Evolutionary conservation across 2,888 invertebrate species (phyloP), one percentile per base, ranked within the genome.

Genomic region (Thumatha senex): DNA sequence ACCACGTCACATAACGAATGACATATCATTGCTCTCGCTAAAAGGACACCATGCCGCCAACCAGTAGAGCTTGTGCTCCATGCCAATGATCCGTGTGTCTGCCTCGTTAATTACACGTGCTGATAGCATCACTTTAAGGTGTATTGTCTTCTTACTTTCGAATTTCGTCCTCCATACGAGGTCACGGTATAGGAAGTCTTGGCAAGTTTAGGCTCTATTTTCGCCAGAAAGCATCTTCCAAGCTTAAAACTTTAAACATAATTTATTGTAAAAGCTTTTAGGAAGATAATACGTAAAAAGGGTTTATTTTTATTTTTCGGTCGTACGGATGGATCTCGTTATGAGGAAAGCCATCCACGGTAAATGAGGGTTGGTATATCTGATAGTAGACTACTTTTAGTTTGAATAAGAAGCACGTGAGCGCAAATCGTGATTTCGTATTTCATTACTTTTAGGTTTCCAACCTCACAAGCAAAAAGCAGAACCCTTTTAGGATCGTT

Each of bases 71-170:
- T 30, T 36, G 50, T 29, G 15, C 31, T n/a, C 51, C 36, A 38
- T 13, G 11, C 34, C 11, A 48, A 46, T 41, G 4, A 54, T 24
- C 67, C 44, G 68, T 74, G 47, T 71, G 66, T 68, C 49, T 48
- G 45, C 14, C 45, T 52, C 61, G 70, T 75, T 80, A 78, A 80
- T 81, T 80, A 80, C 78, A 72, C 70, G 70, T 63, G 61, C 56
- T 67, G 78, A 80, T 80, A 67, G 30, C 75, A 79, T 78, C 76
- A 58, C 50, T 55, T 51, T 62, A 72, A 68, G 67, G 59, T 24
- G 68, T 63, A 78, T 71, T 77, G 80, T 80, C 76, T 74, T 70
- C 60, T 66, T 67, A 76, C 80, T 82, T 82, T 82, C 77, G 77
- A 75, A 78, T 74, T 65, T 66, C 69, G 76, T 71, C 81, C 78